These are phyloP conservation scores for Eupithecia abbreviata DNA, from an alignment of 2,888 invertebrate species.

Conservation along the genomic window DNA sequence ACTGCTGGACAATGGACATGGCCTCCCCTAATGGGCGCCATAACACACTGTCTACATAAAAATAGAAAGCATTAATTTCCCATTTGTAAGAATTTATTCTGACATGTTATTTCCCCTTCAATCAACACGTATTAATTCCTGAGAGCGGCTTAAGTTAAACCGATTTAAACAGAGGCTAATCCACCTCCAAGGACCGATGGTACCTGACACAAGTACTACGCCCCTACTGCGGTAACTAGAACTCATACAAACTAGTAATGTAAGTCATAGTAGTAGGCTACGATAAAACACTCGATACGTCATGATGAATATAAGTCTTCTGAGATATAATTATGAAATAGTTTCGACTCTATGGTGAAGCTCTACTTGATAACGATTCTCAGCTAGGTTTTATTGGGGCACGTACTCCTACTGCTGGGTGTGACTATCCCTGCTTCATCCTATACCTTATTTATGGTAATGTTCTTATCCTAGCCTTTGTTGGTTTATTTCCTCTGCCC, in stretches of 20 bases:
- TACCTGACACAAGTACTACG: conserved; percentile 32
- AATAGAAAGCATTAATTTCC: neutral
- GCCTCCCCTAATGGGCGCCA: neutral
- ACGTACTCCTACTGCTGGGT: neutral
- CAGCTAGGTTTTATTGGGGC: neutral
- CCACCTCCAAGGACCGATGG: conserved; percentile 40
- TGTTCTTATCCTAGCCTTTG: neutral
- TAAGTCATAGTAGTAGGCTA: neutral
- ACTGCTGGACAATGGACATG: neutral
- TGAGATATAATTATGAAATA: neutral
- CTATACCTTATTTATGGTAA: neutral
- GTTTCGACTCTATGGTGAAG: neutral
- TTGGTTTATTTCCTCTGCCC: neutral
- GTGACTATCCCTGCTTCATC: neutral
- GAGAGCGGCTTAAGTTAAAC: conserved; percentile 47
- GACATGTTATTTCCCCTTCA: conserved; percentile 21
- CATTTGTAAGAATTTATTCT: neutral
- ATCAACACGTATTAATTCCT: conserved; percentile 46
- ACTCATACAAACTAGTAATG: neutral
- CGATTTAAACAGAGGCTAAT: conserved; percentile 52
- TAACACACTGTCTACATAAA: neutral
- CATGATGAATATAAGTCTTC: neutral
- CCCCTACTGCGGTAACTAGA: conserved; percentile 18
- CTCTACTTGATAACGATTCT: neutral
- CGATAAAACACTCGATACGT: neutral